Evolutionary conservation across 2,113 vertebrate species (phyloP).

Genomic region (Choloepus hoffmanni): DNA sequence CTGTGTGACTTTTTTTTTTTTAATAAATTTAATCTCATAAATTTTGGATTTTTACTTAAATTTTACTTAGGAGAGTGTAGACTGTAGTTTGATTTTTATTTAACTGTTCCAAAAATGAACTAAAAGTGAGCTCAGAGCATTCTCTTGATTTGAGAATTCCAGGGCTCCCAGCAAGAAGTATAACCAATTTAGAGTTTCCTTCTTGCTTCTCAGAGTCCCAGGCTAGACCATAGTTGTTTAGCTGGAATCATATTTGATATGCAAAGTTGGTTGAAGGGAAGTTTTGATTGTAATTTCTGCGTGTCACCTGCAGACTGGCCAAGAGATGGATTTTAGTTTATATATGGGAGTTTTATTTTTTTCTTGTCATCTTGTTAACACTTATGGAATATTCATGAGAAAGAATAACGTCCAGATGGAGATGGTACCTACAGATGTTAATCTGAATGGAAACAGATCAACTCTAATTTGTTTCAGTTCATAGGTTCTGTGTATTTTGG

Average conservation of each 20-base stretch:
- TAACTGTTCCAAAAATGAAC: slow-evolving; percentile 49
- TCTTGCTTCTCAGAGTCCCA: slow-evolving; percentile 37
- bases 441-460: slow-evolving; percentile 93
- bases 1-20: neutral
- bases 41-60: neutral
- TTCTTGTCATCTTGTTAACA: slow-evolving; percentile 86
- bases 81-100: slow-evolving; percentile 2
- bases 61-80: neutral
- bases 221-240: neutral
- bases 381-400: slow-evolving; percentile 93
- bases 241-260: slow-evolving; percentile 46
- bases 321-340: slow-evolving; percentile 66
- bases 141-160: slow-evolving; percentile 25
- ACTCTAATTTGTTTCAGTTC: slow-evolving; percentile 91
- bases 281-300: slow-evolving; percentile 57
- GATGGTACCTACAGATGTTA: slow-evolving; percentile 93
- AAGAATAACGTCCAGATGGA: slow-evolving; percentile 91
- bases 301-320: slow-evolving; percentile 74
- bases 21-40: neutral
- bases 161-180: neutral
- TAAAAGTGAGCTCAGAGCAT: neutral
- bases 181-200: slow-evolving; percentile 40
- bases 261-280: slow-evolving; percentile 56
- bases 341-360: slow-evolving; percentile 76
- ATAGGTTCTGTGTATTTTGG: slow-evolving; percentile 74